phyloP scores from a whole-genome alignment of 2,797 vertebrate genomes.

The Kryptolebias ocellatus region DNA sequence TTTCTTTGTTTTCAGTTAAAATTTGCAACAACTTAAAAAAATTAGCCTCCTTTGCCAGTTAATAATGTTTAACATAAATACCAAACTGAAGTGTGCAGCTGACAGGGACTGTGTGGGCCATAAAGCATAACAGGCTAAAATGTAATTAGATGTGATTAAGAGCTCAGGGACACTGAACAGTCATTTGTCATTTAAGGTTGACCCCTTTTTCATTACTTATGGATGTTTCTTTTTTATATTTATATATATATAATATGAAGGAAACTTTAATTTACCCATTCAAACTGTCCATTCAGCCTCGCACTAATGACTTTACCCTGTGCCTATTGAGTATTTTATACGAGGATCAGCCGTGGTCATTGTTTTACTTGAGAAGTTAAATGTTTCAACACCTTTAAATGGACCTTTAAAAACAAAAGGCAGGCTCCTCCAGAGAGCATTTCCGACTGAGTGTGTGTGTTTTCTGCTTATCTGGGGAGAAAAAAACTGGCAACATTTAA shows the following conservation, averaged over 20 bases:
- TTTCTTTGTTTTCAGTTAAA: no score
- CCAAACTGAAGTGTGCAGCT: not conserved
- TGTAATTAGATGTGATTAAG: not conserved
- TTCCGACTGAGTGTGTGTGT: conserved; percentile 28
- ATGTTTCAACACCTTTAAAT: not conserved
- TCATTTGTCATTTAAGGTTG: not conserved
- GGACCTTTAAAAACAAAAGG: conserved; percentile 5
- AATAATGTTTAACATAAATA: not conserved
- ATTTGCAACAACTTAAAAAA: not conserved
- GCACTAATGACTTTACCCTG: not conserved
- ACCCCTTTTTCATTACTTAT: not conserved
- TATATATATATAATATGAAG: not conserved
- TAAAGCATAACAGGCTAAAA: not conserved
- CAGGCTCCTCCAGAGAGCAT: conserved; percentile 23
- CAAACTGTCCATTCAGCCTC: not conserved
- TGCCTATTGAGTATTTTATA: not conserved
- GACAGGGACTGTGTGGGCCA: not conserved
- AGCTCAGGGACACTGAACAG: not conserved
- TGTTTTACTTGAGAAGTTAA: not conserved
- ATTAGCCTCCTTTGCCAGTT: not conserved
- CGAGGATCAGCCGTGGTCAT: not conserved
- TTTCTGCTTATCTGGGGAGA: conserved; percentile 37
- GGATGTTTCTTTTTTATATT: not conserved
- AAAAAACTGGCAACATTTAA: conserved; percentile 70
- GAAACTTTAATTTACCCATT: not conserved